Conservation (phyloP, 2,888 invertebrate genomes). For the Mermis nigrescens region DNA sequence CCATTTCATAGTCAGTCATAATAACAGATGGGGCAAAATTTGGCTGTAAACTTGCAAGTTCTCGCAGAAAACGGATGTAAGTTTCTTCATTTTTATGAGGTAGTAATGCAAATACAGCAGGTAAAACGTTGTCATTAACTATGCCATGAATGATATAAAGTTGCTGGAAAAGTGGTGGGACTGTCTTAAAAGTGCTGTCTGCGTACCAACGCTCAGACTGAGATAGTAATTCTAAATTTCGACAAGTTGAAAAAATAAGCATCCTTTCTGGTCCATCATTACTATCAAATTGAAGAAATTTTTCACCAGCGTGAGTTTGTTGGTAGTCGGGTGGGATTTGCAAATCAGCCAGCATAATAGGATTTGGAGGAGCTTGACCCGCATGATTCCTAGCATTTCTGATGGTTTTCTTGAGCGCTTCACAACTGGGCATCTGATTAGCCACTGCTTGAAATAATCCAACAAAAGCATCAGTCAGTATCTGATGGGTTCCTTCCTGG, state of each 20-base stretch:
- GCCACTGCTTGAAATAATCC: not conserved
- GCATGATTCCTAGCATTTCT: not conserved
- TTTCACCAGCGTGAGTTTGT: not conserved
- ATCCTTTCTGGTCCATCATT: not conserved
- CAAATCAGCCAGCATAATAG: not conserved
- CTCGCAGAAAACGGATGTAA: not conserved
- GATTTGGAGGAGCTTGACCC: not conserved
- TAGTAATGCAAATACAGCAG: not conserved
- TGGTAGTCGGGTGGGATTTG: not conserved
- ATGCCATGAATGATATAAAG: slow-evolving; percentile 2
- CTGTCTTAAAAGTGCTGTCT: not conserved
- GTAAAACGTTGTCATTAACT: not conserved
- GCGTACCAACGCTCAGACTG: not conserved
- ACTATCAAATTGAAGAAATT: not conserved
- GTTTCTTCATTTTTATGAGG: not conserved
- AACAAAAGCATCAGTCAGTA: not conserved
- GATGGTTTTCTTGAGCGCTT: not conserved
- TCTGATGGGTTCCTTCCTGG: not conserved
- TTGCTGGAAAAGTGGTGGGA: not conserved
- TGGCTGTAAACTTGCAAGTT: not conserved
- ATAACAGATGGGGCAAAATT: not conserved
- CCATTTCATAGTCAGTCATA: not conserved
- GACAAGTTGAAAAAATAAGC: not conserved
- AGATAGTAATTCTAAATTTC: not conserved
- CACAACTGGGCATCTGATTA: not conserved